Conservation (phyloP, 2,113 vertebrate genomes). For the Megalops atlanticus region DNA sequence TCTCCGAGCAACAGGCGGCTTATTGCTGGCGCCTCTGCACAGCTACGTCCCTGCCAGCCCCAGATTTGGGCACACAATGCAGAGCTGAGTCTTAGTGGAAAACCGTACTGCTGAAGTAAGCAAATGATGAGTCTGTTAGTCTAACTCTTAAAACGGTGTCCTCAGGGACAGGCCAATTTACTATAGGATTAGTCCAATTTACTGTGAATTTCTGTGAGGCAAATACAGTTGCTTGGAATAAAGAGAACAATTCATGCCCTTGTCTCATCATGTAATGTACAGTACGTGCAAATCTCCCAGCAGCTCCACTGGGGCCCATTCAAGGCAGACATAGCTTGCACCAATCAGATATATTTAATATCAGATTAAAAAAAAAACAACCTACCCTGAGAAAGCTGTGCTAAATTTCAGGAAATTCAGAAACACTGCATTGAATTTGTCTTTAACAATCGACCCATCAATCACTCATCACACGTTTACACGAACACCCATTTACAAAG, state of each 20-base stretch:
- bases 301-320: background rate
- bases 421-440: background rate
- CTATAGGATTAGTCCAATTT: background rate
- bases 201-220: background rate
- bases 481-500: too few species aligned
- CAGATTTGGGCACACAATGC: background rate
- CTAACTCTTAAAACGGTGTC: background rate
- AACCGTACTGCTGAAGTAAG: background rate
- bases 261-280: background rate
- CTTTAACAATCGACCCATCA: background rate
- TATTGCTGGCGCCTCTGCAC: slow-evolving; percentile 9
- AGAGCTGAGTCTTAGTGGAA: background rate
- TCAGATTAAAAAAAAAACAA: background rate
- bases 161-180: background rate
- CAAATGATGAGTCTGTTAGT: background rate
- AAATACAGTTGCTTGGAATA: background rate
- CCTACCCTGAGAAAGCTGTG: background rate
- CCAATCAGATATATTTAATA: too few species aligned
- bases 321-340: background rate
- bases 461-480: too few species aligned
- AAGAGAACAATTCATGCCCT: background rate
- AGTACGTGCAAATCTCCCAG: background rate
- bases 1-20: slow-evolving; percentile 30
- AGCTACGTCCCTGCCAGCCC: background rate
- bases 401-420: background rate